Evolutionary conservation across 2,888 invertebrate genomes (phyloP), one percentile per base, ranked within the genome.

Genomic region (Bhutanitis thaidina): DNA sequence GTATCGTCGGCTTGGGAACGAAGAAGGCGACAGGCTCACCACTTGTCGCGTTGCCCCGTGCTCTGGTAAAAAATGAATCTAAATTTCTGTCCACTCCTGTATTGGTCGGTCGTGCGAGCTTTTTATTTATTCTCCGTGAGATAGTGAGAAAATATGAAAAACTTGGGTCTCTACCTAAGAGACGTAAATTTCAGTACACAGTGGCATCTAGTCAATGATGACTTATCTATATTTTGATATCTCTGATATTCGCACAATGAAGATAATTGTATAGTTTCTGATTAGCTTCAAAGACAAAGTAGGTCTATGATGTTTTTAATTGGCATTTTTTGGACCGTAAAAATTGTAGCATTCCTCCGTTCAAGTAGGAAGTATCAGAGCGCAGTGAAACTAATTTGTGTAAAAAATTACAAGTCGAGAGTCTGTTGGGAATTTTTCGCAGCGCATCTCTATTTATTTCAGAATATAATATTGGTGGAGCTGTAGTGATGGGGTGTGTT

Each of bases 371-470:
- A 37, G 43, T 49, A 49, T 49, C 49, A 49, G 49, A 30, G 49
- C 35, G 49, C 34, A 29, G 36, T 34, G 44, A 27, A 58, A 61
- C 49, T 57, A 59, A 57, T 60, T 60, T 59, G 55, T 58, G 53
- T 55, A 57, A 62, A 57, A 58, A 55, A 56, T 57, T 56, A 46
- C 55, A 45, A 50, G 50, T 54, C 57, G 58, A 65, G 68, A 70
- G 76, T 68, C 74, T 75, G 75, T 57, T 64, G 64, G 61, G 69
- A 74, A 75, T 78, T 35, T 81, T 83, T 80, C 77, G 69, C 68
- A 62, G 73, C 64, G 69, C 81, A 79, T 79, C 82, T 77, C 81
- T 82, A 80, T 82, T 82, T 77, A 79, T 80, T 81, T 70, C 80
- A 75, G 80, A 79, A 83, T 83, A 80, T 83, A 75, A 80, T 80